Evolutionary conservation across 1,140 invertebrate genomes (phyloP).

Genomic region (Akabosia matsudoensis): DNA sequence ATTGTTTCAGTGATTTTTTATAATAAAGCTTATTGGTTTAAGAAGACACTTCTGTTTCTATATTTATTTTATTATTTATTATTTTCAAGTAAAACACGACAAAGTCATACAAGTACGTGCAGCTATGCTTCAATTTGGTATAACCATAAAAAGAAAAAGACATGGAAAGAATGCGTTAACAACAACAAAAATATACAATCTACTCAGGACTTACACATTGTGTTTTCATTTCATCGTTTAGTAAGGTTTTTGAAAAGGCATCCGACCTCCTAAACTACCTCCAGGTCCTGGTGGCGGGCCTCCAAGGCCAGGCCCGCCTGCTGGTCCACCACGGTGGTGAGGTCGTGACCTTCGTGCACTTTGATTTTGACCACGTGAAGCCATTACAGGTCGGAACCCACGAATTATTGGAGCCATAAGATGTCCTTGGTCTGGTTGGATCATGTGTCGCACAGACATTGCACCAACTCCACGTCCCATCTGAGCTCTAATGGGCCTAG

Average conservation of each 20-base stretch:
- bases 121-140: too few species aligned
- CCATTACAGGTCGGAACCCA: not conserved
- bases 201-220: too few species aligned
- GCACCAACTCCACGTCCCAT: constrained; percentile 6
- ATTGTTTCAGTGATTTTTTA: too few species aligned
- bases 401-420: not conserved
- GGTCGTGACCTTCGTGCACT: constrained; percentile 45
- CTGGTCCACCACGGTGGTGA: constrained; percentile 28
- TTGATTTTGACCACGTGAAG: constrained; percentile 30
- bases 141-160: too few species aligned
- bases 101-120: too few species aligned
- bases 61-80: too few species aligned
- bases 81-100: too few species aligned
- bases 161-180: not conserved
- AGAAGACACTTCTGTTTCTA: too few species aligned
- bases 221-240: not conserved
- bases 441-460: not conserved
- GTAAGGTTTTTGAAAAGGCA: constrained; percentile 8
- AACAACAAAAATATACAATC: not conserved
- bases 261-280: not conserved
- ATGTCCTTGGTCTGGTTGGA: constrained; percentile 22
- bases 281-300: not conserved
- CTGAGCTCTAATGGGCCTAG: not conserved
- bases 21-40: too few species aligned
- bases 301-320: not conserved